Conservation (phyloP, 2,888 invertebrate genomes). For the Spilarctia lutea region DNA sequence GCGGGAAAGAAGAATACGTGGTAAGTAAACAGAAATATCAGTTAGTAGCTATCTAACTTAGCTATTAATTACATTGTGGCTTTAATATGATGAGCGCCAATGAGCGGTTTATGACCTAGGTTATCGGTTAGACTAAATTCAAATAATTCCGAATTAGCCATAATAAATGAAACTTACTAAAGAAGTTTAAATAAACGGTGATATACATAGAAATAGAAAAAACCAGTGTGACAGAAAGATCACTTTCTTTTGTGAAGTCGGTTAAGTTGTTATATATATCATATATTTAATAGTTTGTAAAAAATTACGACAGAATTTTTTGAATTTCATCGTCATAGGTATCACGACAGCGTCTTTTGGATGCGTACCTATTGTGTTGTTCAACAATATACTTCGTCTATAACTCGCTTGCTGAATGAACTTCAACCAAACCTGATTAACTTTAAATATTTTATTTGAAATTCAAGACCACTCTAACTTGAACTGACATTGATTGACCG, state of each 20-base stretch:
- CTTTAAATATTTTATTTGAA: not conserved
- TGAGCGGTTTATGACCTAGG: not conserved
- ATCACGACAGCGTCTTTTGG: no score
- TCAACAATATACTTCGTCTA: no score
- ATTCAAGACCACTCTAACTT: not conserved
- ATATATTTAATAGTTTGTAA: not conserved
- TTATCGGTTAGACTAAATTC: not conserved
- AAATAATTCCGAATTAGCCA: not conserved
- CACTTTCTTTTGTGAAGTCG: no score
- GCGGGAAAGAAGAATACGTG: constrained; percentile 87
- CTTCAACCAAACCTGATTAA: not conserved
- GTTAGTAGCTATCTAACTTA: not conserved
- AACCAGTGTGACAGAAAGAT: no score
- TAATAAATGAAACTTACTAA: not conserved
- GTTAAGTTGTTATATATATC: not conserved
- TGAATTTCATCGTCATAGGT: not conserved
- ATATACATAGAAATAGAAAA: no score
- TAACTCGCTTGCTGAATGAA: not conserved
- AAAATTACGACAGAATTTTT: not conserved
- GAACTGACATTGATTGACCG: no score
- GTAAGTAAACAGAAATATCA: constrained; percentile 63
- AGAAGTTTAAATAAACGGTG: not conserved
- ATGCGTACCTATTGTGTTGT: no score
- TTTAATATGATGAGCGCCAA: not conserved
- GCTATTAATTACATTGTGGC: not conserved